phyloP scores from a whole-genome alignment of 2,888 invertebrate species.

The Athalia circularis region DNA sequence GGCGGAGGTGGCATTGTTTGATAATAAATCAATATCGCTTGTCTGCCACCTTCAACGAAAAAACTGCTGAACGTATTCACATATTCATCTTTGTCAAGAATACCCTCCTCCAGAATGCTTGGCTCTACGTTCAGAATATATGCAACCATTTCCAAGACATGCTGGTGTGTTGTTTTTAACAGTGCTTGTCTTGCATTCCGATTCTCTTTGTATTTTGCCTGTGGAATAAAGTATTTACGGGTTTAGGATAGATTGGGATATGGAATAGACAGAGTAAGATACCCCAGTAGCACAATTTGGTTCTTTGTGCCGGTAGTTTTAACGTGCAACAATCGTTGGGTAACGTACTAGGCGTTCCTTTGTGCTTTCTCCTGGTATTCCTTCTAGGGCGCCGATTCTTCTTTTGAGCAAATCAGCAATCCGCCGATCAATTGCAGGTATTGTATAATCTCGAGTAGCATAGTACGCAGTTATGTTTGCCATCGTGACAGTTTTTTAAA shows the following conservation, averaged over 20 bases:
- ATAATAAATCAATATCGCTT: conserved; percentile 81
- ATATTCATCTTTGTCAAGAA: conserved; percentile 81
- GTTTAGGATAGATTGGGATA: background rate
- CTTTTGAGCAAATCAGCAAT: conserved; percentile 63
- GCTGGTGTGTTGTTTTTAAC: conserved; percentile 78
- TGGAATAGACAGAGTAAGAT: background rate
- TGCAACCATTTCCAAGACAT: conserved; percentile 82
- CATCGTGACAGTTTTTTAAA: conserved; percentile 19
- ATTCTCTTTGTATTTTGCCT: conserved; percentile 80
- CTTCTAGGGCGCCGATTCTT: conserved; percentile 58
- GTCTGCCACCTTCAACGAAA: conserved; percentile 78
- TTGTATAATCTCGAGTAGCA: conserved; percentile 63
- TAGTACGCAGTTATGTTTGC: conserved; percentile 44
- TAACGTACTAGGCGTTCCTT: conserved; percentile 63
- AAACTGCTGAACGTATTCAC: conserved; percentile 80
- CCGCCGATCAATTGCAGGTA: conserved; percentile 65
- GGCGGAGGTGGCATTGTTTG: conserved; percentile 81
- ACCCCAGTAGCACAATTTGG: background rate
- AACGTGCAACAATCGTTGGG: background rate
- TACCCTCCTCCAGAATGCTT: conserved; percentile 81
- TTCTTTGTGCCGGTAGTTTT: background rate
- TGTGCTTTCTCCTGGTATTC: conserved; percentile 57
- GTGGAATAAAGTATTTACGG: conserved; percentile 50
- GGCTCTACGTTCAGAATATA: conserved; percentile 76
- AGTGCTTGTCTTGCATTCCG: conserved; percentile 74